Conservation (phyloP, 2,888 invertebrate species). For the Polietes domitor region DNA sequence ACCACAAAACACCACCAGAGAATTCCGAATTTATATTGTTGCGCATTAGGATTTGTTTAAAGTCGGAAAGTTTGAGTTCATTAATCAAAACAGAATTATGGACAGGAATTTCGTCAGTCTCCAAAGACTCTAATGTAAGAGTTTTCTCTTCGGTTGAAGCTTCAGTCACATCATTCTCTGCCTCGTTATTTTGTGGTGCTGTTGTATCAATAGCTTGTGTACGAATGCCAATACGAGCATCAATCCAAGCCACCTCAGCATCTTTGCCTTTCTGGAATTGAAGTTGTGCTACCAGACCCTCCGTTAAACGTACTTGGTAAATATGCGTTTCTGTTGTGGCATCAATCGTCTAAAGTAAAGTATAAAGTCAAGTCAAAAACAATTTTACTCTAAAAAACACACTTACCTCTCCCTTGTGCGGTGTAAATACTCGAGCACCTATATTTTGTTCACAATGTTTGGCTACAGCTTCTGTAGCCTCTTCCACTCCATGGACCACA, state of each 20-base stretch:
- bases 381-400: not conserved
- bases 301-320: constrained; percentile 96
- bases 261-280: constrained; percentile 92
- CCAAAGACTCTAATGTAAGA: constrained; percentile 86
- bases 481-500: constrained; percentile 87
- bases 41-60: constrained; percentile 89
- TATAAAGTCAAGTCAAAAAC: not conserved
- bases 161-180: constrained; percentile 60
- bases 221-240: constrained; percentile 87
- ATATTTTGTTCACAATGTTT: constrained; percentile 86
- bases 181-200: constrained; percentile 71
- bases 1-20: constrained; percentile 95
- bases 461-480: constrained; percentile 86
- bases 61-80: constrained; percentile 94
- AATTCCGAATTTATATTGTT: constrained; percentile 92
- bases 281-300: constrained; percentile 93
- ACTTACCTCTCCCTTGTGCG: constrained; percentile 87
- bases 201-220: constrained; percentile 83
- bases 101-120: constrained; percentile 82
- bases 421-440: constrained; percentile 90
- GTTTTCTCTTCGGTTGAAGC: constrained; percentile 81
- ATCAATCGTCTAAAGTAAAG: constrained; percentile 85
- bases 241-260: constrained; percentile 98
- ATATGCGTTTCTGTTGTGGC: constrained; percentile 99
- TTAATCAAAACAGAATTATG: constrained; percentile 96